A percentile compares a stretch with the other conserved stretches of the same genome.
phyloP scores from a whole-genome alignment of 2,888 invertebrate species.

The Hesperia comma region DNA sequence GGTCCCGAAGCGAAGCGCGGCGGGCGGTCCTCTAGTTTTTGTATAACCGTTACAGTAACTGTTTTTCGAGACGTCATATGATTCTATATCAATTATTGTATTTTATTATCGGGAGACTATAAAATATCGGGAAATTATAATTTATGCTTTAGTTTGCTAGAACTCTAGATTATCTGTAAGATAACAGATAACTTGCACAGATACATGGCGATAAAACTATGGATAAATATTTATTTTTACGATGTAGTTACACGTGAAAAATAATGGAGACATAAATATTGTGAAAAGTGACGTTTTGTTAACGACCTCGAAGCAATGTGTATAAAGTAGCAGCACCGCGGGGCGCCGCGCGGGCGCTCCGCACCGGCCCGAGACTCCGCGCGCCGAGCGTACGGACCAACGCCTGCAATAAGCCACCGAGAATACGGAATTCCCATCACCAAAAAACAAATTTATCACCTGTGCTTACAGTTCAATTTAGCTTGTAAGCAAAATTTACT shows the following conservation, averaged over 20 bases:
- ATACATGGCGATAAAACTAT: slow-evolving; percentile 6
- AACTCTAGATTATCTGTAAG: slow-evolving; percentile 1
- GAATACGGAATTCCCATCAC: no score
- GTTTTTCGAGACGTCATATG: no score
- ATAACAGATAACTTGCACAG: background rate
- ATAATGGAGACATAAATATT: slow-evolving; percentile 80
- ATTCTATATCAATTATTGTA: background rate
- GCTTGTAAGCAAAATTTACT: no score
- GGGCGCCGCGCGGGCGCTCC: slow-evolving; percentile 55
- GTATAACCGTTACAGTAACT: no score
- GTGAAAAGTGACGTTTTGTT: slow-evolving; percentile 79
- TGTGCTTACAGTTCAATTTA: no score
- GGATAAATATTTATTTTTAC: slow-evolving; percentile 60
- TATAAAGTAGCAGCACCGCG: slow-evolving; percentile 74
- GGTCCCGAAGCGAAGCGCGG: no score
- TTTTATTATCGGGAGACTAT: background rate
- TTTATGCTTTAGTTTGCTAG: no score
- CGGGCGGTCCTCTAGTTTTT: no score
- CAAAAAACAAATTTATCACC: no score
- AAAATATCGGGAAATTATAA: background rate
- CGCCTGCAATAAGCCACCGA: no score
- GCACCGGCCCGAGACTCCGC: slow-evolving; percentile 24
- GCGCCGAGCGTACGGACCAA: slow-evolving; percentile 54
- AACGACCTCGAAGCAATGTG: slow-evolving; percentile 72
- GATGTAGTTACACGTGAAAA: slow-evolving; percentile 73